Evolutionary conservation across 2,113 vertebrate species (phyloP).

Genomic region (Atractosteus spatula): DNA sequence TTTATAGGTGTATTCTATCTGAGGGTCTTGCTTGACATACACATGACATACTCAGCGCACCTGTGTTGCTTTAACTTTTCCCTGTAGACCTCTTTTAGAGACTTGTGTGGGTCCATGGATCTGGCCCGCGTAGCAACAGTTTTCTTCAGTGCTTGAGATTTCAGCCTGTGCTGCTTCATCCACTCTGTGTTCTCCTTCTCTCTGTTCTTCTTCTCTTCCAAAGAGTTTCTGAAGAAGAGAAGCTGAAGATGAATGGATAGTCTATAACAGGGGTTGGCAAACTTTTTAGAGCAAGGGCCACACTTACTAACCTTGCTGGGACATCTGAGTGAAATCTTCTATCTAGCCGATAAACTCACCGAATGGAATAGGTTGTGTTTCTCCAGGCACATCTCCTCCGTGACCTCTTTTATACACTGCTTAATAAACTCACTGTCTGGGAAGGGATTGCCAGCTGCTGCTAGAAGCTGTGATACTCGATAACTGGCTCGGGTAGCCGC

Average conservation of each 20-base stretch:
- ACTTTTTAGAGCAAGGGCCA: no score
- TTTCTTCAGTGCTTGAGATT: slow-evolving; percentile 72
- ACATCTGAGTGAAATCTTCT: no score
- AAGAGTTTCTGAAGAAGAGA: slow-evolving; percentile 62
- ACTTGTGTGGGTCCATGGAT: slow-evolving; percentile 83
- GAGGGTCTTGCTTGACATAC: neutral
- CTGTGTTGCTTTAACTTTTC: slow-evolving; percentile 75
- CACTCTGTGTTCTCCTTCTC: slow-evolving; percentile 69
- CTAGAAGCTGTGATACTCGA: no score
- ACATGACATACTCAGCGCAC: slow-evolving; percentile 55
- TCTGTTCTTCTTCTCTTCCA: slow-evolving; percentile 70
- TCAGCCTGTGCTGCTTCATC: slow-evolving; percentile 73
- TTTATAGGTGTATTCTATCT: neutral
- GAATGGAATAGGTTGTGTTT: no score
- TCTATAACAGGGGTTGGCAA: no score
- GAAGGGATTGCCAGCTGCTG: no score
- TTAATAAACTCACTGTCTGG: no score
- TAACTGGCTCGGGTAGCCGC: no score
- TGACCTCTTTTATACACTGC: no score
- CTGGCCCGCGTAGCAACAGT: slow-evolving; percentile 76
- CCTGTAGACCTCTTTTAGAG: slow-evolving; percentile 75
- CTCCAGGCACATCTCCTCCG: no score
- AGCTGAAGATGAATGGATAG: neutral
- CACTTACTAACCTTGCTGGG: no score
- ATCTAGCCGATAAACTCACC: no score